Conservation (phyloP, 2,113 vertebrate species). For the Mixornis gularis region DNA sequence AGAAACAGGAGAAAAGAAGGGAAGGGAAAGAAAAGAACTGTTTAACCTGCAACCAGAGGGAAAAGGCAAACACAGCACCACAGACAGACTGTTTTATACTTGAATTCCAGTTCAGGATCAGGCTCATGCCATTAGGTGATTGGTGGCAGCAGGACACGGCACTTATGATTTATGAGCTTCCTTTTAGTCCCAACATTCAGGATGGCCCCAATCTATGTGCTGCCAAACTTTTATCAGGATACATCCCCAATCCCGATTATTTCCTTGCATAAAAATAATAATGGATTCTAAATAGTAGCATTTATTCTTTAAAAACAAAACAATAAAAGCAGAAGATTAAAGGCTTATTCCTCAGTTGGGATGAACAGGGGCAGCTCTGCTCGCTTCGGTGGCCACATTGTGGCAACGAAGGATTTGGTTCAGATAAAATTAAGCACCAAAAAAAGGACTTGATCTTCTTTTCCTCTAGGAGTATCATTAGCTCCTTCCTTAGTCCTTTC, state of each 20-base stretch:
- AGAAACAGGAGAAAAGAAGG: background rate
- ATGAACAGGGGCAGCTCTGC: background rate
- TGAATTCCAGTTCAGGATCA: background rate
- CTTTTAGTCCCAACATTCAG: background rate
- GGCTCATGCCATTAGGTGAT: background rate
- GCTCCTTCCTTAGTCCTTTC: background rate
- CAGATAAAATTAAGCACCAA: background rate
- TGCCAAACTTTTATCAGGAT: background rate
- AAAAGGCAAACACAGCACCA: background rate
- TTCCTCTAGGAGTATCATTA: background rate
- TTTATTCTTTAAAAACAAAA: background rate
- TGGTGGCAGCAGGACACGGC: background rate
- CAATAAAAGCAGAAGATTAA: background rate
- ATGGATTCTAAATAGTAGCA: background rate
- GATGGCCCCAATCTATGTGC: background rate
- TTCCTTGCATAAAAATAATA: background rate
- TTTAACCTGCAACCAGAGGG: background rate
- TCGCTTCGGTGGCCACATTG: background rate
- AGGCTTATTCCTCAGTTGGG: background rate
- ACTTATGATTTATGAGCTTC: background rate
- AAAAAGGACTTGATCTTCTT: background rate
- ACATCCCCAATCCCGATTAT: background rate
- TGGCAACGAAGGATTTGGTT: background rate
- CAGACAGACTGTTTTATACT: background rate
- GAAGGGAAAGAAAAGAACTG: background rate